These are phyloP conservation scores for Hemitrygon akajei DNA, from an alignment of 2,797 vertebrate genomes.

Conservation along the genomic window DNA sequence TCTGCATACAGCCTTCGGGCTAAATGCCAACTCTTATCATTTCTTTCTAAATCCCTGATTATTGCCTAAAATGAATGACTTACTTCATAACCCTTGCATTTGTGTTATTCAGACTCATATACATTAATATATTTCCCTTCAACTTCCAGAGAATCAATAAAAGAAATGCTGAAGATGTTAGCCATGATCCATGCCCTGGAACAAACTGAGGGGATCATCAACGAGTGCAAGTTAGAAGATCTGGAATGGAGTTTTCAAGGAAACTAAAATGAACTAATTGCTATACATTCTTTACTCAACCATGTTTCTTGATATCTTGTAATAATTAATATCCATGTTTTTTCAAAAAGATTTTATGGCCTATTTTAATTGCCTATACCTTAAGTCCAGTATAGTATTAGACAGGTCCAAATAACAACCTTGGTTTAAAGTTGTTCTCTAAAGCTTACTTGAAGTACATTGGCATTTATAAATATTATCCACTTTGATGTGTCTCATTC, in stretches of 20 bases:
- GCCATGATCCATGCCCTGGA: conserved; percentile 66
- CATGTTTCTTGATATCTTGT: no score
- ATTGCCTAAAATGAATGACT: neutral
- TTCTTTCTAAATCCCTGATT: neutral
- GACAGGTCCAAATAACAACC: neutral
- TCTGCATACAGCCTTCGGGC: no score
- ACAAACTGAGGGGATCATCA: conserved; percentile 61
- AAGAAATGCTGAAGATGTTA: conserved; percentile 68
- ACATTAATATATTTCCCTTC: conserved; percentile 15
- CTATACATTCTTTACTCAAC: no score
- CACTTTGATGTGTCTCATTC: no score
- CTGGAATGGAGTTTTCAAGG: conserved; percentile 44
- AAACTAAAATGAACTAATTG: conserved; percentile 16
- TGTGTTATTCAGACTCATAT: neutral
- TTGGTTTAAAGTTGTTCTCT: neutral
- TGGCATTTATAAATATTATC: no score
- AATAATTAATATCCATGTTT: neutral
- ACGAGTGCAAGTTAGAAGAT: conserved; percentile 67
- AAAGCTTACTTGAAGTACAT: neutral
- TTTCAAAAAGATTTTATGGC: no score
- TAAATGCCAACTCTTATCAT: no score
- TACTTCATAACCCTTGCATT: neutral
- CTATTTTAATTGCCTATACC: neutral
- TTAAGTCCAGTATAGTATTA: neutral
- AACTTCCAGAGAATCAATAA: conserved; percentile 51